Evolutionary conservation across 2,113 vertebrate species (phyloP), one percentile per base, ranked within the genome.

Genomic region (Muntiacus reevesi): DNA sequence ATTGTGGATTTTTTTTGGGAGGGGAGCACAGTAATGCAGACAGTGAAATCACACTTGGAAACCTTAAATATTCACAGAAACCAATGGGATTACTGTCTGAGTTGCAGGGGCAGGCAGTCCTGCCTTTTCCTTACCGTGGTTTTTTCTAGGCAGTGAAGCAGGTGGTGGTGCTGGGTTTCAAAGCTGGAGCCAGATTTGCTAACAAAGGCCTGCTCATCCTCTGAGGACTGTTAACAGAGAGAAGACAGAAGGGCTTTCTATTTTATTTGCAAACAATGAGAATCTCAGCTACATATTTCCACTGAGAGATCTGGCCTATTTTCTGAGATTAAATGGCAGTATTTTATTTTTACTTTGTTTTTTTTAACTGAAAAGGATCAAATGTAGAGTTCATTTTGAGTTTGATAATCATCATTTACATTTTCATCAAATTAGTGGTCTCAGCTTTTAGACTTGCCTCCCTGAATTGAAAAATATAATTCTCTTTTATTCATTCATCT

Each of bases 71-170:
- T 82, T 54, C 89, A 95, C 81, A 96, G 97, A 91, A 87, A 88
- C 92, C 36, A 97, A 85, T 52, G 54, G 82, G 40, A 45, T 74
- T 88, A 17, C 27, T 82, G 36, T 71, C 60, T 21, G 59, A 97
- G 88, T 55, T 71, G 86, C 76, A 93, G 40, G 86, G 93, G 60
- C 57, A 91, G 92, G 89, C 28, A 87, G 27, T n/a, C 15, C 9
- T 57, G 94, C 71, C 16, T 43, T 96, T 78, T 97, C 89, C 99
- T 99, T 99, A 99, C 99, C 98, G 99, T 99, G 85, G 99, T 99
- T 98, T 99, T 99, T 99, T 99, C 99, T 98, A 99, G 99, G 98
- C 99, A 99, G 98, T 99, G 99, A 97, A 99, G 99, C 87, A 99
- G 99, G 98, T 99, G 99, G 97, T 99, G 99, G 92, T 99, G 99